Evolutionary conservation across 2,113 vertebrate genomes (phyloP), one percentile per base, ranked within the genome.

Genomic region (Amblyornis subalaris): DNA sequence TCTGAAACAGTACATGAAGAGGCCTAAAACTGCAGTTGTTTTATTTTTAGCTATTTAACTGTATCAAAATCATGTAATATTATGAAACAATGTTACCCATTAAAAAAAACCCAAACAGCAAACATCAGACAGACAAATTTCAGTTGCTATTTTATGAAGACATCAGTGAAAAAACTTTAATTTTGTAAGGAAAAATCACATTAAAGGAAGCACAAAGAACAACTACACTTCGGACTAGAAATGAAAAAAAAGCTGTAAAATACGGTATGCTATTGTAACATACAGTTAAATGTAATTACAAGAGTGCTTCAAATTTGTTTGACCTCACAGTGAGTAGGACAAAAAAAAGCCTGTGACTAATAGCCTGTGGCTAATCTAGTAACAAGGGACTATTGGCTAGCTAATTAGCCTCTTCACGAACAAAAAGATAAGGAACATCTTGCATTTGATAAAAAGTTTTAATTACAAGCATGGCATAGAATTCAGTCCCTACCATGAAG

Each of bases 301-400:
- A 61, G 62, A 91, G 15, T 47, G 44, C 28, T 90, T 91, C 40
- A 53, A 78, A 85, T 85, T 28, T 84, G 48, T 78, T 65, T 92
- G 73, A 94, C 83, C 80, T 92, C 91, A 74, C 51, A 91, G 9
- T 42, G n/a, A 40, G 73, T 35, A 92, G 23, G 36, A 95, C 64
- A 76, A 85, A 88, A 74, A 75, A 88, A 79, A 5, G 31, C 28
- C 72, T 77, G 38, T 89, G 58, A 90, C 67, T 93, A 92, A 91
- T 17, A 91, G 77, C 72, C 76, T 89, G 70, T 60, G 50, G 82
- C 78, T 94, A 91, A 93, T 92, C 83, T 60, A 71, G 44, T 61
- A 95, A 78, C 45, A 55, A 48, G 61, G 80, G 65, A 72, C 83
- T 84, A 20, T 5, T 38, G 64, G 64, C 38, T 57, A 70, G 21